phyloP scores from a whole-genome alignment of 1,140 invertebrate genomes.

The Tetramorium simillimum region DNA sequence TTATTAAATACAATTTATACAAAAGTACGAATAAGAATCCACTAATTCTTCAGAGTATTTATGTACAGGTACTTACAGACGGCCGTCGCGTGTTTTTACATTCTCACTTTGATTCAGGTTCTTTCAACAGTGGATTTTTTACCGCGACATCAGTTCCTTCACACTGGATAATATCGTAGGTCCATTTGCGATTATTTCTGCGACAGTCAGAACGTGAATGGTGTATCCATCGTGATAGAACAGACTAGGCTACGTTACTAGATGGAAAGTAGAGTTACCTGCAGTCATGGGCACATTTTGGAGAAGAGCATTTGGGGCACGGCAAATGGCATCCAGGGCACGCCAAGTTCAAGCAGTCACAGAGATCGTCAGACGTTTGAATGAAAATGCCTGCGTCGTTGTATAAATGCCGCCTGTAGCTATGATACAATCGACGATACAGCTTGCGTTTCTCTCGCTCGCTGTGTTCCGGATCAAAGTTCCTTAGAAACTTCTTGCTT shows the following conservation, averaged over 20 bases:
- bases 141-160: constrained; percentile 79
- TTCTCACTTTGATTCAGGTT: constrained; percentile 49
- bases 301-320: constrained; percentile 90
- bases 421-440: constrained; percentile 80
- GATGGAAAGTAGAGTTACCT: constrained; percentile 76
- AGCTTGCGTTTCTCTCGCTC: constrained; percentile 83
- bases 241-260: too few relatives aligned
- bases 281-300: constrained; percentile 89
- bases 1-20: background rate
- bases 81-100: background rate
- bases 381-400: constrained; percentile 82
- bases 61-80: background rate
- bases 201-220: background rate
- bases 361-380: constrained; percentile 89
- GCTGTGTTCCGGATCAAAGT: constrained; percentile 84
- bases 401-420: constrained; percentile 78
- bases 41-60: background rate
- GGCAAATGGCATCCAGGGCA: constrained; percentile 93
- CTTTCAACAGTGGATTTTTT: constrained; percentile 75
- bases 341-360: constrained; percentile 90
- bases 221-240: background rate
- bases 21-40: background rate
- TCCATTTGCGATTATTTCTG: constrained; percentile 82
- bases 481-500: constrained; percentile 81
- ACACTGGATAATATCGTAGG: constrained; percentile 80